These are phyloP conservation scores for Eleutherodactylus coqui DNA, from an alignment of 2,797 vertebrate species.

Conservation along the genomic window DNA sequence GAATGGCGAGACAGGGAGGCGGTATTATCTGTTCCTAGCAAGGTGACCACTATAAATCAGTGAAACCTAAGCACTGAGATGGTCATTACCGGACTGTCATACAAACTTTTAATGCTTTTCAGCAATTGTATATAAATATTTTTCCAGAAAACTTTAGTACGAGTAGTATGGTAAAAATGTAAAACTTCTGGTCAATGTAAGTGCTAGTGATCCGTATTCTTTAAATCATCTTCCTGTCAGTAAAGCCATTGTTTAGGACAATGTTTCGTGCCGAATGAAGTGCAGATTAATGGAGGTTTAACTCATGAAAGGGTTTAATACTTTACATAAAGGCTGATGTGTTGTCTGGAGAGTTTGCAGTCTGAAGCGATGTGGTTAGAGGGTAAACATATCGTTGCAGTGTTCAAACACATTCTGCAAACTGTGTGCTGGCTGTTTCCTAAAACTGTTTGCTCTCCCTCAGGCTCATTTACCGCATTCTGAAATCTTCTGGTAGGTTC, in stretches of 20 bases:
- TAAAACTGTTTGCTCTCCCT: slow-evolving; percentile 48
- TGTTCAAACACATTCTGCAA: slow-evolving; percentile 45
- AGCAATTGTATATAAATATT: too few relatives aligned
- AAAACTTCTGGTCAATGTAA: not conserved
- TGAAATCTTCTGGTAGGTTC: slow-evolving; percentile 41
- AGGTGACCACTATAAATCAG: too few relatives aligned
- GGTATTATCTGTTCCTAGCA: too few relatives aligned
- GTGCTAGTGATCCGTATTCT: not conserved
- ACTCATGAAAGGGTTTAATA: slow-evolving; percentile 33
- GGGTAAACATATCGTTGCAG: slow-evolving; percentile 58
- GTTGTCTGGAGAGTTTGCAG: slow-evolving; percentile 26
- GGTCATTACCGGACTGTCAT: too few relatives aligned
- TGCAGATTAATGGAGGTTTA: slow-evolving; percentile 27
- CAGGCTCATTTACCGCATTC: slow-evolving; percentile 32
- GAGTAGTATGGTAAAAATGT: not conserved
- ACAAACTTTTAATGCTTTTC: too few relatives aligned
- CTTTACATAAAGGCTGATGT: not conserved
- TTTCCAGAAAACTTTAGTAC: too few relatives aligned
- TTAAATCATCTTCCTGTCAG: not conserved
- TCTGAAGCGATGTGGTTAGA: slow-evolving; percentile 44
- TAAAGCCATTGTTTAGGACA: slow-evolving; percentile 32
- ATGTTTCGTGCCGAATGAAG: slow-evolving; percentile 33
- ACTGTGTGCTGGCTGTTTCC: slow-evolving; percentile 28
- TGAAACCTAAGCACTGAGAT: too few relatives aligned
- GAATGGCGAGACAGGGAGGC: too few relatives aligned